phyloP scores from a whole-genome alignment of 2,888 invertebrate genomes.

The Pyrochroa serraticornis region DNA sequence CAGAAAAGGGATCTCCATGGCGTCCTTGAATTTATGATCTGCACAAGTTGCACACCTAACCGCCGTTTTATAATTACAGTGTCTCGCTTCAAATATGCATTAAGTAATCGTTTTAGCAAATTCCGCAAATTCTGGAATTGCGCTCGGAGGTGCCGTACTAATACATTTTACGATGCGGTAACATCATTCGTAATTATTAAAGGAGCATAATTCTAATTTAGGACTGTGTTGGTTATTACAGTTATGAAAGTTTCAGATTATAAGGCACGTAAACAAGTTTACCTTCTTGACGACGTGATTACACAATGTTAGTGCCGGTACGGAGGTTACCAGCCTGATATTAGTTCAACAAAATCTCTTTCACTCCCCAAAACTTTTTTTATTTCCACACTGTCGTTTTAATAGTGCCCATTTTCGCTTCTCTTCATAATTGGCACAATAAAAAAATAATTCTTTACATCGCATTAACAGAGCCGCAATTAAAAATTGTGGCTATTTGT shows the following conservation, averaged over 20 bases:
- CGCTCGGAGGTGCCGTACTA: constrained; percentile 46
- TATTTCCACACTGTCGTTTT: too few relatives aligned
- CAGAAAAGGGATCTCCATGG: too few relatives aligned
- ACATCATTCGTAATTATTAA: constrained; percentile 48
- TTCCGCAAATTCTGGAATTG: constrained; percentile 38
- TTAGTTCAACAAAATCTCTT: too few relatives aligned
- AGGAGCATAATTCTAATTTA: constrained; percentile 45
- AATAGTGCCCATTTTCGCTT: too few relatives aligned
- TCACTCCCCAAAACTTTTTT: too few relatives aligned
- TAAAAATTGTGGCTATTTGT: too few relatives aligned
- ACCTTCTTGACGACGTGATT: constrained; percentile 26
- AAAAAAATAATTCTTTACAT: too few relatives aligned
- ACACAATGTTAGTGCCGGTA: constrained; percentile 8
- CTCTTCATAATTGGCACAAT: too few relatives aligned
- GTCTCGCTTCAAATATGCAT: constrained; percentile 14
- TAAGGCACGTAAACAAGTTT: constrained; percentile 40
- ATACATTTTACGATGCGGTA: constrained; percentile 47
- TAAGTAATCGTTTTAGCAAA: constrained; percentile 31
- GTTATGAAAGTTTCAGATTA: constrained; percentile 42
- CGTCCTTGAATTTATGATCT: too few relatives aligned
- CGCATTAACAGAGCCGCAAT: too few relatives aligned
- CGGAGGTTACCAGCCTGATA: too few relatives aligned
- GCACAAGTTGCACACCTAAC: neutral
- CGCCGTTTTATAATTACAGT: neutral
- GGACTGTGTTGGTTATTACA: constrained; percentile 41